phyloP scores from a whole-genome alignment of 23 tunicate species.

The Halocynthia aurantium region DNA sequence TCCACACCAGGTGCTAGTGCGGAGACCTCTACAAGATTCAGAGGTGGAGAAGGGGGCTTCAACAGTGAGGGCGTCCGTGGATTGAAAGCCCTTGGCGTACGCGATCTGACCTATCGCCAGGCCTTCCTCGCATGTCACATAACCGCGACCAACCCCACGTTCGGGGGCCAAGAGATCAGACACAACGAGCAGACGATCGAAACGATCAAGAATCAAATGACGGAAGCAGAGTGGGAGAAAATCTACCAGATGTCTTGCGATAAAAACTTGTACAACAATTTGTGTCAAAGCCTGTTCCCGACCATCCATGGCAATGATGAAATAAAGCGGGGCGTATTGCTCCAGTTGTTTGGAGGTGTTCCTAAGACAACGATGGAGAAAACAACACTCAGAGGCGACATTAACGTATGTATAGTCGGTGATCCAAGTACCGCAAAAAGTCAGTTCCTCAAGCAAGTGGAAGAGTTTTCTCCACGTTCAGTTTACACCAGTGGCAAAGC shows the following conservation, averaged over 20 bases:
- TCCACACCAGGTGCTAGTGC: conserved; percentile 58
- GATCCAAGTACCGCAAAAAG: conserved; percentile 94
- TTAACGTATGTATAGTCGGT: conserved; percentile 93
- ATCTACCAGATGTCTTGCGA: conserved; percentile 87
- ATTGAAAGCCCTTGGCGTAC: conserved; percentile 89
- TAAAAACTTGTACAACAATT: conserved; percentile 81
- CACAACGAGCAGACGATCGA: conserved; percentile 78
- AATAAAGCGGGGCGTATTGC: conserved; percentile 85
- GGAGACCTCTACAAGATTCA: conserved; percentile 29
- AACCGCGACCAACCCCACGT: conserved; percentile 74
- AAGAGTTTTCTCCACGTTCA: conserved; percentile 87
- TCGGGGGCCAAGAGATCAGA: conserved; percentile 76
- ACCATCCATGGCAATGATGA: conserved; percentile 94
- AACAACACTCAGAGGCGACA: conserved; percentile 82
- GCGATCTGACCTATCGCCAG: conserved; percentile 84
- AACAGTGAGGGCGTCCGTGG: conserved; percentile 86
- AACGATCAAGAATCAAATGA: conserved; percentile 64
- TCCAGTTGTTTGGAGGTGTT: conserved; percentile 93
- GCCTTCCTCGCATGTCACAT: conserved; percentile 97
- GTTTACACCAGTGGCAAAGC: conserved; percentile 98
- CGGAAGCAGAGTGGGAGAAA: conserved; percentile 86
- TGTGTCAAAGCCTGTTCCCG: conserved; percentile 88
- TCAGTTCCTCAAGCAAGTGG: conserved; percentile 90
- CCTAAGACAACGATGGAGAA: conserved; percentile 74
- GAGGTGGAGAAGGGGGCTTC: conserved; percentile 31